These are phyloP conservation scores for Peromyscus polionotus DNA, from an alignment of 2,113 vertebrate species.

Conservation along the genomic window DNA sequence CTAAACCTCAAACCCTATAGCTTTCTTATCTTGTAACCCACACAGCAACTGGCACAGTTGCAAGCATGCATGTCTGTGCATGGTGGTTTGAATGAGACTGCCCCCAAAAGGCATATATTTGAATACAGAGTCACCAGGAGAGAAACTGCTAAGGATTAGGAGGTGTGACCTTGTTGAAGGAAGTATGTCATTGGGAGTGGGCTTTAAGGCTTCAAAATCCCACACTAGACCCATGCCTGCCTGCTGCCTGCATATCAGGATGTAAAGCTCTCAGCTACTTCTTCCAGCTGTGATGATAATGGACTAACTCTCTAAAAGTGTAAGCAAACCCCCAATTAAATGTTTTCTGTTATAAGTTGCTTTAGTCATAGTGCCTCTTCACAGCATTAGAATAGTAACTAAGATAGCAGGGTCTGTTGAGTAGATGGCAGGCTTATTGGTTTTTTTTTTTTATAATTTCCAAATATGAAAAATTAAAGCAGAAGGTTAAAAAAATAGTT, in stretches of 20 bases:
- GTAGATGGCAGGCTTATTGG: not conserved
- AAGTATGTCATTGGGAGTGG: not conserved
- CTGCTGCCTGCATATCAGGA: not conserved
- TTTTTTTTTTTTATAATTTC: not conserved
- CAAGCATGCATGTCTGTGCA: not conserved
- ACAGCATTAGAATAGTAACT: not conserved
- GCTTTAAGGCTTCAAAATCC: not conserved
- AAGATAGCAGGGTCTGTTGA: not conserved
- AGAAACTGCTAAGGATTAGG: not conserved
- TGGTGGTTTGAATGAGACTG: not conserved
- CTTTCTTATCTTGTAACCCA: not conserved
- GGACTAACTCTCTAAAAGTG: not conserved
- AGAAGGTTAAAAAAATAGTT: not conserved
- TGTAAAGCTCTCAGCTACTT: not conserved
- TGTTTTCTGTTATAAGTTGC: not conserved
- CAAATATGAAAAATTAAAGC: not conserved
- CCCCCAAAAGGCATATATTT: not conserved
- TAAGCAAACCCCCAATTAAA: not conserved
- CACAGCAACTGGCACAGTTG: not conserved
- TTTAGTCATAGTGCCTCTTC: not conserved
- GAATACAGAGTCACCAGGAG: not conserved
- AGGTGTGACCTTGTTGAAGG: not conserved
- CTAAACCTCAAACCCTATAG: not conserved
- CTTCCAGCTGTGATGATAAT: not conserved
- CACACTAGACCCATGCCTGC: accelerated